These are phyloP conservation scores for Hippocampus abdominalis DNA, from an alignment of 2,113 vertebrate species.

Conservation along the genomic window DNA sequence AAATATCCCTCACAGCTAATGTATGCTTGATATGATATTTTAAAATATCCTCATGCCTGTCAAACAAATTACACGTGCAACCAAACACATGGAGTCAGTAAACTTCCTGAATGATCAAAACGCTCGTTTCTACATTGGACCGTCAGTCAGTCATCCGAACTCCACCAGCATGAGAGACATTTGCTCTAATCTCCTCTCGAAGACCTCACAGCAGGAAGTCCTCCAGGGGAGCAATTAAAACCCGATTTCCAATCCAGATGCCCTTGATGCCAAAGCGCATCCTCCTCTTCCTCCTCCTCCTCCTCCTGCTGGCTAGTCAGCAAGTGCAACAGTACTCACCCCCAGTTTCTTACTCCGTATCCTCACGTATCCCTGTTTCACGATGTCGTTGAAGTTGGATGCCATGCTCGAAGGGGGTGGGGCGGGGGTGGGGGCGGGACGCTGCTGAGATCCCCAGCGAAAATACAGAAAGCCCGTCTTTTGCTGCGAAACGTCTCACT, in stretches of 20 bases:
- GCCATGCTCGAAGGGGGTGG: slow-evolving; percentile 76
- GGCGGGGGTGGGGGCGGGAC: slow-evolving; percentile 3
- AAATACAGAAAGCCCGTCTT: slow-evolving; percentile 1
- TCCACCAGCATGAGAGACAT: slow-evolving; percentile 27
- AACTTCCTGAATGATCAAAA: neutral
- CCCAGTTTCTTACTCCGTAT: slow-evolving; percentile 97
- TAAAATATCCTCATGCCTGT: neutral
- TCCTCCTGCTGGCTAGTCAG: slow-evolving; percentile 17
- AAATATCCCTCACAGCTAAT: neutral
- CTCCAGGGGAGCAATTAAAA: slow-evolving; percentile 46
- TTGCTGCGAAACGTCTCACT: neutral
- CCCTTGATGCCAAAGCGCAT: slow-evolving; percentile 27
- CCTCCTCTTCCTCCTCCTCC: slow-evolving; percentile 15
- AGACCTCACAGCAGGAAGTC: slow-evolving; percentile 42
- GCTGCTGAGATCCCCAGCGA: slow-evolving; percentile 28
- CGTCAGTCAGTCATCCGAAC: slow-evolving; percentile 33
- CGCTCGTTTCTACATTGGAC: neutral
- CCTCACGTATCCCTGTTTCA: slow-evolving; percentile 97
- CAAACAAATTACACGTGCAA: neutral
- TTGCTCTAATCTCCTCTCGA: slow-evolving; percentile 41
- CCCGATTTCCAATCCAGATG: slow-evolving; percentile 50
- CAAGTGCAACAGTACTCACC: slow-evolving; percentile 82
- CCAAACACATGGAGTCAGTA: neutral
- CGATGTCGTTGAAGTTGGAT: slow-evolving; percentile 99
- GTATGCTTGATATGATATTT: neutral